A percentile compares a stretch with the other conserved stretches of the same genome.
Conservation (phyloP, 2,888 invertebrate species). For the Leptarthrus brevirostris region DNA sequence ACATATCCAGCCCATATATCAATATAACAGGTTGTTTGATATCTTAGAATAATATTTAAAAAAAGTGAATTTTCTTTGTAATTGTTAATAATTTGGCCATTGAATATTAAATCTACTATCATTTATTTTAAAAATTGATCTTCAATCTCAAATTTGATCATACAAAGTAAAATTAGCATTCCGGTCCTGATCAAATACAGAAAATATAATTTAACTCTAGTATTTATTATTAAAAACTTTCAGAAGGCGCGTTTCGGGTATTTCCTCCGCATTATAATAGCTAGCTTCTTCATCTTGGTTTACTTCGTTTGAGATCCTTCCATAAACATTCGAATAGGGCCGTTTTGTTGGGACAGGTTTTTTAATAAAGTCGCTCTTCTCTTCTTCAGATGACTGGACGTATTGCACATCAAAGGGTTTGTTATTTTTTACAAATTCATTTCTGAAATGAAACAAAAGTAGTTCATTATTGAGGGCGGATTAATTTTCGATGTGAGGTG, state of each 20-base stretch:
- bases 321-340: conserved; percentile 23
- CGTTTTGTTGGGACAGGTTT: conserved; percentile 21
- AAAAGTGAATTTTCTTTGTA: not conserved
- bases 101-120: too few relatives aligned
- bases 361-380: not conserved
- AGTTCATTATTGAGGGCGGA: too few relatives aligned
- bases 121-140: too few relatives aligned
- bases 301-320: not conserved
- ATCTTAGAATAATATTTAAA: conserved; percentile 12
- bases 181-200: not conserved
- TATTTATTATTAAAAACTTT: conserved; percentile 12
- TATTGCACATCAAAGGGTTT: not conserved
- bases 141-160: too few relatives aligned
- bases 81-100: too few relatives aligned
- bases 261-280: not conserved
- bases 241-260: not conserved
- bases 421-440: not conserved
- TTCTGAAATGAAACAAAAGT: not conserved
- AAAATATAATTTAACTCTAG: not conserved
- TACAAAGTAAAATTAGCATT: too few relatives aligned
- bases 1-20: conserved; percentile 54
- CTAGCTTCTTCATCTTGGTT: not conserved
- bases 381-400: not conserved
- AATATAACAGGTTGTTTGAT: conserved; percentile 42
- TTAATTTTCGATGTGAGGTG: too few relatives aligned